Base-by-base conservation (phyloP, 2,113 vertebrate species). In the Micromys minutus region DNA sequence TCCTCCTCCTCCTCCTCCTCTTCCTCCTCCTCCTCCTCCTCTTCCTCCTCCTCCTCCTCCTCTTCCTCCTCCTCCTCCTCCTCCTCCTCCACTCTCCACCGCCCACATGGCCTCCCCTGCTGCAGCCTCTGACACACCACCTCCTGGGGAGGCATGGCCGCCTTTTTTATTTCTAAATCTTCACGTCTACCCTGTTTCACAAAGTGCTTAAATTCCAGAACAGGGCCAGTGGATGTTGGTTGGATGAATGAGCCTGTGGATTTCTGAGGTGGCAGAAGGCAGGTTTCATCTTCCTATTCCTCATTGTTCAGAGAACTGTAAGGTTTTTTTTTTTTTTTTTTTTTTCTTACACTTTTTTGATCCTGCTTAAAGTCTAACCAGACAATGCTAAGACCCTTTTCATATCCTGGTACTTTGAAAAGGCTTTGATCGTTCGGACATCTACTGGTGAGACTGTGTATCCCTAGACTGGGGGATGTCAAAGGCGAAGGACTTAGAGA, bases 301-400 rank as follows among this genome's bases (percentile, higher is more conserved):
- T n/a, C 47, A 36, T 45, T 77, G 36, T 57, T 76, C 69, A 24
- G n/a, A 95, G 69, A 77, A 45, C 79, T 36, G 10, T 0, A 9
- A 55, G n/a, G 39, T 42, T 61, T 61, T 52, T 29, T 17, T 90
- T 92, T 61, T 67, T 10, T 36, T 55, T 22, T 16, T 15, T 47
- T 80, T n/a, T 34, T 3, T n/a, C n/a, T n/a, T n/a, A n/a, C n/a
- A n/a, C n/a, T 55, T 67, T 72, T 61, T 24, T 42, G 75, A 8
- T 86, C 52, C 39, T 47, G 57, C 1, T 72, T 90, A n/a, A 95
- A 75, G 87, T 94, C 74, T 91, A 80, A 67, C 61, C n/a, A 57
- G 45, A 93, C 16, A 59, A 75, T 17, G 13, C n/a, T 55, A 67
- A 83, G n/a, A 47, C 8, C 24, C 61, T 55, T 67, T 80, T 22